Base-by-base conservation (phyloP, 2,113 vertebrate genomes). In the Tetraodon nigroviridis region DNA sequence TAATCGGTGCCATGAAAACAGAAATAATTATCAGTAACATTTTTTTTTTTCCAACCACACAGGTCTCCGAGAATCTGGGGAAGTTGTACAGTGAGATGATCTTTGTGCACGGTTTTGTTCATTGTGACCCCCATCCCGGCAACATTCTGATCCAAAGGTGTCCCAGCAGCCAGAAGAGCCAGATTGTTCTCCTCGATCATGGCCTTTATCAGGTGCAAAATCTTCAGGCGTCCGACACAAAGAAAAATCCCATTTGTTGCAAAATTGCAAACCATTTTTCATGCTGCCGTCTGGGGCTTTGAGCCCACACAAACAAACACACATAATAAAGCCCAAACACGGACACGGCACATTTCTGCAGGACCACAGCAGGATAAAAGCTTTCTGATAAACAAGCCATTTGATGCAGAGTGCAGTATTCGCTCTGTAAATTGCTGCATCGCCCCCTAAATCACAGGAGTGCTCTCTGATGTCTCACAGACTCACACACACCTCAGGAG, bases 81-180 rank as follows among this genome's bases (percentile, higher is more conserved):
- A 94, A 92, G 70, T 85, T 98, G 67, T 99, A 97, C 89, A 99
- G 97, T 0, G 97, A 99, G 81, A 99, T 99, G 97, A 96, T 99
- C 74, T 99, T 99, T 44, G 91, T 98, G 71, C 92, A 96, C 0
- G 96, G 97, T 51, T 99, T 99, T 7, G 94, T 99, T 61, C 97
- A 99, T 87, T 99, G 97, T 44, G 97, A 99, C 70, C 97, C 95
- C 0, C 97, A 99, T 75, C 97, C 97, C 0, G 96, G 97, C 55
- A 99, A 99, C 0, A 92, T 99, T 60, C 64, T 99, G 62, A 95
- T 99, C 62, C 89, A 90, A 74, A 96, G 93, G 66, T 89, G 85
- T 65, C 89, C 90, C 0, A 63, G 16, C 49, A 93, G 89, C 15
- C 88, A 87, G 17, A 92, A 89, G 76, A 88, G 89, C 0, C 90